phyloP scores from a whole-genome alignment of 2,888 invertebrate genomes.

The Quadriops clusia region DNA sequence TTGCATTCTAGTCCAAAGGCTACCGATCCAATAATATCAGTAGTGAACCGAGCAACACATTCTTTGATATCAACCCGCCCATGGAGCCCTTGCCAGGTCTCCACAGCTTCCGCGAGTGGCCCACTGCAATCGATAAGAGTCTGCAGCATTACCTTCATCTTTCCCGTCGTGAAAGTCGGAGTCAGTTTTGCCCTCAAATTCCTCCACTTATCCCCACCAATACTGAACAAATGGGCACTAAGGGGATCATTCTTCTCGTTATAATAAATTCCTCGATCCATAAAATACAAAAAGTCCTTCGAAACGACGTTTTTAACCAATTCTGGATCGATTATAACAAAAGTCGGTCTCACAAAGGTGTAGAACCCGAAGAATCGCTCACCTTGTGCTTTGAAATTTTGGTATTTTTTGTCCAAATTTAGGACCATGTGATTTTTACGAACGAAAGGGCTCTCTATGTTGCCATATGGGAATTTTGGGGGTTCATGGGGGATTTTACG shows the following conservation, averaged over 20 bases:
- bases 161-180: slow-evolving; percentile 36
- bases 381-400: slow-evolving; percentile 16
- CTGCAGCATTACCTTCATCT: slow-evolving; percentile 35
- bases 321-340: slow-evolving; percentile 27
- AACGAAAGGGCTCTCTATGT: not conserved
- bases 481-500: not conserved
- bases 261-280: slow-evolving; percentile 25
- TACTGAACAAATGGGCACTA: slow-evolving; percentile 21
- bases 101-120: slow-evolving; percentile 22
- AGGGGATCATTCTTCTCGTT: slow-evolving; percentile 28
- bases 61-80: slow-evolving; percentile 35
- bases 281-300: slow-evolving; percentile 30
- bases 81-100: slow-evolving; percentile 15
- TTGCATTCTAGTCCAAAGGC: slow-evolving; percentile 46
- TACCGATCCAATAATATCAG: slow-evolving; percentile 40
- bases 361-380: slow-evolving; percentile 22
- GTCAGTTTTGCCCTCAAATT: slow-evolving; percentile 32
- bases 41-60: slow-evolving; percentile 35
- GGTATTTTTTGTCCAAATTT: too few relatives aligned
- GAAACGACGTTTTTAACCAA: slow-evolving; percentile 28
- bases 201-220: slow-evolving; percentile 33
- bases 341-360: slow-evolving; percentile 20
- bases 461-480: not conserved
- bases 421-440: too few relatives aligned
- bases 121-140: slow-evolving; percentile 25